Conservation (phyloP, 1,140 invertebrate genomes). For the Eupeodes corollae region DNA sequence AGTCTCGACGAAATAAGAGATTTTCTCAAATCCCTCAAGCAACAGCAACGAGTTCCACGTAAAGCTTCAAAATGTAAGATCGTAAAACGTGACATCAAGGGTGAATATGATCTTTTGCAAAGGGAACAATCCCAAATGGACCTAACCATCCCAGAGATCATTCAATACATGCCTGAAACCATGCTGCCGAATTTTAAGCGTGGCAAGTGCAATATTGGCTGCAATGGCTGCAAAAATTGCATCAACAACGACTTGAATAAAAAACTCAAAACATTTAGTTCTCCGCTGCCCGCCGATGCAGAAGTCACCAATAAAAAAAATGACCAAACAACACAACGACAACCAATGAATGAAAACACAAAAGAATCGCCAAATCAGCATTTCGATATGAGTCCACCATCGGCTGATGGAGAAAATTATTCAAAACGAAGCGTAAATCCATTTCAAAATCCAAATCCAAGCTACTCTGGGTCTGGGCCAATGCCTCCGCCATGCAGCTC, state of each 20-base stretch:
- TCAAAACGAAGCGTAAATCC: too few species aligned
- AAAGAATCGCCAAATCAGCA: neutral
- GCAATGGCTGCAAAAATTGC: constrained; percentile 17
- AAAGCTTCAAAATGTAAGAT: constrained; percentile 4
- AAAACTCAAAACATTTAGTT: neutral
- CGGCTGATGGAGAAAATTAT: too few species aligned
- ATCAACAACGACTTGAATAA: neutral
- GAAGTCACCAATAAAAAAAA: neutral
- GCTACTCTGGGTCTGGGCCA: too few species aligned
- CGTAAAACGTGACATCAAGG: constrained; percentile 29
- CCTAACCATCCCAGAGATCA: constrained; percentile 28
- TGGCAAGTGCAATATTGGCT: constrained; percentile 23
- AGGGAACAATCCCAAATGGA: constrained; percentile 21
- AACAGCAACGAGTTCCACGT: too few species aligned
- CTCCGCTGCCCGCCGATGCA: constrained; percentile 1
- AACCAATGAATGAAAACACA: neutral
- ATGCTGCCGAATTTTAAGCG: constrained; percentile 24
- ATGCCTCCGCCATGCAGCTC: too few species aligned
- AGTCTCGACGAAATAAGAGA: constrained; percentile 28
- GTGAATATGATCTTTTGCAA: constrained; percentile 29
- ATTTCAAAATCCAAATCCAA: too few species aligned
- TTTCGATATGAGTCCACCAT: constrained; percentile 11
- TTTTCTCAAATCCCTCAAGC: too few species aligned
- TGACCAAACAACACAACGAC: neutral
- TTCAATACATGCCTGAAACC: constrained; percentile 32